A percentile compares a stretch with the other conserved stretches of the same genome.
phyloP scores from a whole-genome alignment of 1,140 invertebrate genomes.

The Trypoxylus dichotomus region DNA sequence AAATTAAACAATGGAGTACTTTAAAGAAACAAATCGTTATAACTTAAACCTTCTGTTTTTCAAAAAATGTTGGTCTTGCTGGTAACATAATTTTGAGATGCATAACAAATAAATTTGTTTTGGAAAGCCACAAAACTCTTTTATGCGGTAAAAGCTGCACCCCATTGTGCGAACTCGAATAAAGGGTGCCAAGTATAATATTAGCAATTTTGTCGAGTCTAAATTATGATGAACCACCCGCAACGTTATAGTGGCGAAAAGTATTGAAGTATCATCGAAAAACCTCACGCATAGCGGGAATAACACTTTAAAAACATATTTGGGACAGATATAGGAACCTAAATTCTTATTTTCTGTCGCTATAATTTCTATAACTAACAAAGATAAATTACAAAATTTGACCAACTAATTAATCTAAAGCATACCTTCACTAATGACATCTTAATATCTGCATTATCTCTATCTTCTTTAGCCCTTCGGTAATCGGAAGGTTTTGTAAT shows the following conservation, averaged over 20 bases:
- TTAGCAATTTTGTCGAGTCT: neutral
- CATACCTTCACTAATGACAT: neutral
- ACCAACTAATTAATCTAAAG: neutral
- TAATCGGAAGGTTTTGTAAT: neutral
- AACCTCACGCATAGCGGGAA: neutral
- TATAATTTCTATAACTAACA: neutral
- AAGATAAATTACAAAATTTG: neutral
- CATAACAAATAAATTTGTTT: too few relatives aligned
- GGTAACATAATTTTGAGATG: too few relatives aligned
- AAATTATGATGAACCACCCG: conserved; percentile 18
- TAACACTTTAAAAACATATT: neutral
- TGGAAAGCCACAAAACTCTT: neutral
- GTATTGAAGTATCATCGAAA: neutral
- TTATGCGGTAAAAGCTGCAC: neutral
- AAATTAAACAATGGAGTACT: too few relatives aligned
- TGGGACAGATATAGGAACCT: neutral
- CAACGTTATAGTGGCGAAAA: neutral
- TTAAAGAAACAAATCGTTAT: too few relatives aligned
- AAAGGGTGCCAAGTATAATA: neutral
- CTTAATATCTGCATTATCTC: conserved; percentile 15
- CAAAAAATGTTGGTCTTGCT: too few relatives aligned
- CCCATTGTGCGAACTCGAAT: neutral
- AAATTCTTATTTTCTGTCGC: neutral
- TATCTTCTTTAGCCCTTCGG: neutral
- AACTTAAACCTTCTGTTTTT: too few relatives aligned